A percentile compares a stretch with the other conserved stretches of the same genome.
Conservation (phyloP, 2,888 invertebrate species). For the Pseudococcus longispinus region DNA sequence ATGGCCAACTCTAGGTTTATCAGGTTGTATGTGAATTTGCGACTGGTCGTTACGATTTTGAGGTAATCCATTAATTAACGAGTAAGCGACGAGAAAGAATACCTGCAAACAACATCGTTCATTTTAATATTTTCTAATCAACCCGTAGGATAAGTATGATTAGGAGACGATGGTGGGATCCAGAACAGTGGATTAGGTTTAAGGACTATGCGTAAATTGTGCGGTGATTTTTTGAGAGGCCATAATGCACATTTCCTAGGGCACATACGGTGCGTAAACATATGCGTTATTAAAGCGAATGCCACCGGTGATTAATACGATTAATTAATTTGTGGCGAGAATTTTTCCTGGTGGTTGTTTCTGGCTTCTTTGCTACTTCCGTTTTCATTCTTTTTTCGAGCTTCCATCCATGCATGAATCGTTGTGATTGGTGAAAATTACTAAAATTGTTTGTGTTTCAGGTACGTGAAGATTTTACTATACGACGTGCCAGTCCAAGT, state of each 20-base stretch:
- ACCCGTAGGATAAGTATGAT: neutral
- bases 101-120: constrained; percentile 31
- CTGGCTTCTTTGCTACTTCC: neutral
- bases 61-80: neutral
- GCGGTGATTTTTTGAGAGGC: neutral
- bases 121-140: constrained; percentile 1
- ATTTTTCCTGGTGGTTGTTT: neutral
- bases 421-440: neutral
- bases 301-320: neutral
- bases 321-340: neutral
- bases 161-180: neutral
- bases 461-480: neutral
- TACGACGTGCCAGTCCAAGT: neutral
- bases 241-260: neutral
- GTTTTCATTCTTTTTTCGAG: neutral
- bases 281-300: neutral
- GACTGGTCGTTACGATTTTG: neutral
- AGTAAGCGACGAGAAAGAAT: neutral
- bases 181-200: neutral
- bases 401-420: neutral
- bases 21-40: neutral
- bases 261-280: neutral
- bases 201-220: neutral
- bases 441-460: neutral
- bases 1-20: neutral